These are phyloP conservation scores for Onychorhynchus coronatus DNA, from an alignment of 2,113 vertebrate genomes.

Conservation along the genomic window DNA sequence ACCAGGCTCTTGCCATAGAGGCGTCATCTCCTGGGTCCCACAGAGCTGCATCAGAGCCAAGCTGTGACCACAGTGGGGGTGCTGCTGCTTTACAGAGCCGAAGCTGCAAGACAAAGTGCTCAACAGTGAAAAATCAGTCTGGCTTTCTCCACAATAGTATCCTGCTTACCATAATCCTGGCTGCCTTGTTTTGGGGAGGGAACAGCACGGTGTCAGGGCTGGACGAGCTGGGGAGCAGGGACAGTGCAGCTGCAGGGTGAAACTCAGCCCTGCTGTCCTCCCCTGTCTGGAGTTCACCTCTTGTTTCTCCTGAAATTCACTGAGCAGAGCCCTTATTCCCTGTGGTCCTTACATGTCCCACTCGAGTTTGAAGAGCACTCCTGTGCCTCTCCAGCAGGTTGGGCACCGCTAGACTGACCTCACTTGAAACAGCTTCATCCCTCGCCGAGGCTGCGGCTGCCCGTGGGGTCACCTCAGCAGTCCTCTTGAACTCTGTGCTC, in stretches of 20 bases:
- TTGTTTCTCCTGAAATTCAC: not conserved
- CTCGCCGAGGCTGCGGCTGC: not conserved
- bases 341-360: not conserved
- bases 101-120: not conserved
- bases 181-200: not conserved
- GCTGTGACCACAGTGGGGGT: not conserved
- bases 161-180: not conserved
- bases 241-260: not conserved
- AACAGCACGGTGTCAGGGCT: not conserved
- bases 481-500: not conserved
- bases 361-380: not conserved
- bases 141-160: not conserved
- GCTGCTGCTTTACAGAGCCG: not conserved
- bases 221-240: accelerated
- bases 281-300: not conserved
- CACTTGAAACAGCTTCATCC: not conserved
- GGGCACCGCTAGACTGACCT: not conserved
- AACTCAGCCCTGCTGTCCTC: not conserved
- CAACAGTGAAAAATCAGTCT: not conserved
- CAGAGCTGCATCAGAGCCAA: not conserved
- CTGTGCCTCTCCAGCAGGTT: not conserved
- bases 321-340: not conserved
- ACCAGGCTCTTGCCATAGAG: not conserved
- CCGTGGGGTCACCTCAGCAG: not conserved
- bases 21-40: not conserved